phyloP scores from a whole-genome alignment of 2,888 invertebrate species.

The Archaeoteleia sp. region DNA sequence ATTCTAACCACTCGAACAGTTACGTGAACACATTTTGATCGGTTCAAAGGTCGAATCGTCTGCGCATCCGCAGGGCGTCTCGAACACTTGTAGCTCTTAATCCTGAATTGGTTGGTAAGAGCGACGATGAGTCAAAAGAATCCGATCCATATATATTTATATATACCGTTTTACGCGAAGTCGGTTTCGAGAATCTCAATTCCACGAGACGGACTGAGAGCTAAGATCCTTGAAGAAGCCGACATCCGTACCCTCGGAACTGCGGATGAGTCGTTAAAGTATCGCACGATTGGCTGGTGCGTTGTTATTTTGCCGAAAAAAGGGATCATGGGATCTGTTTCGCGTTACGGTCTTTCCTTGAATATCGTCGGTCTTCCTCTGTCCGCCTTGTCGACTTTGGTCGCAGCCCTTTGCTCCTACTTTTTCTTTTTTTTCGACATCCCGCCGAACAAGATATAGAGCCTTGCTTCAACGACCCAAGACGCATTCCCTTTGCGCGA shows the following conservation, averaged over 20 bases:
- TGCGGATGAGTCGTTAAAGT: slow-evolving; percentile 60
- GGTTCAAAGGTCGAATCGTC: slow-evolving; percentile 21
- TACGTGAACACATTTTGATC: slow-evolving; percentile 34
- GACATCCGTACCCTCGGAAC: slow-evolving; percentile 54
- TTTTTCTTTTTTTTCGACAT: slow-evolving; percentile 17
- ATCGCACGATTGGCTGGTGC: slow-evolving; percentile 54
- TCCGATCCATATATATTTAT: slow-evolving; percentile 21
- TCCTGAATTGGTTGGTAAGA: slow-evolving; percentile 41
- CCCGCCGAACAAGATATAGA: slow-evolving; percentile 9
- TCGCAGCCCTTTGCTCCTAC: slow-evolving; percentile 24
- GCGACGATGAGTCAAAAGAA: slow-evolving; percentile 40
- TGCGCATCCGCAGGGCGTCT: slow-evolving; percentile 6
- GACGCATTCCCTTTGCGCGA: slow-evolving; percentile 23
- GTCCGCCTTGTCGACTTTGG: slow-evolving; percentile 16
- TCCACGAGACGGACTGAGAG: slow-evolving; percentile 46
- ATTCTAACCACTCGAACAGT: no score
- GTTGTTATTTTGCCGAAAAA: slow-evolving; percentile 63
- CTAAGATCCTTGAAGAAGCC: slow-evolving; percentile 59
- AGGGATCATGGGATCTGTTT: slow-evolving; percentile 58
- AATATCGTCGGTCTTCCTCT: slow-evolving; percentile 46
- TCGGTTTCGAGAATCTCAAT: slow-evolving; percentile 56
- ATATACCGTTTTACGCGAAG: slow-evolving; percentile 18
- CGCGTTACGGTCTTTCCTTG: slow-evolving; percentile 60
- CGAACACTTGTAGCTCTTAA: slow-evolving; percentile 18
- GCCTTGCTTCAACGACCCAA: slow-evolving; percentile 18